Evolutionary conservation across 2,888 invertebrate species (phyloP), one percentile per base, ranked within the genome.

Genomic region (Scrobipalpa atriplicella): DNA sequence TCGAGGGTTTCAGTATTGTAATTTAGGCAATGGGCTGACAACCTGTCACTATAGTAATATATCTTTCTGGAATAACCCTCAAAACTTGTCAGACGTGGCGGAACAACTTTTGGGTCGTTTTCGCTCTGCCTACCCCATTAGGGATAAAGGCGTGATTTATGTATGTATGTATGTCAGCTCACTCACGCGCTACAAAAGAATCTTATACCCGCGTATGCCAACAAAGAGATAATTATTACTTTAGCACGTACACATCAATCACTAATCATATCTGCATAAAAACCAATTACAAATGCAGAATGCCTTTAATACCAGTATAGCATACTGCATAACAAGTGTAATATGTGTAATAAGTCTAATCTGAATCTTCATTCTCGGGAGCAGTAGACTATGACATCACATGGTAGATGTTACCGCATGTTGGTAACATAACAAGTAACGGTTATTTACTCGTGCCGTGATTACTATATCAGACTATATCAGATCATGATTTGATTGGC

Each of bases 211-310:
- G n/a, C n/a, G n/a, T n/a, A n/a, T n/a, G 43, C 43, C 11, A 43
- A 2, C 43, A 13, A 43, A n/a, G 13, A 16, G n/a, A 47, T 47
- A n/a, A 47, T 47, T 47, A 47, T 47, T n/a, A 16, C 47, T 47
- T 47, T 47, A 47, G n/a, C 47, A 16, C 47, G 16, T 16, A 47
- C 5, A 47, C n/a, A 47, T 47, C 47, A n/a, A 47, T 47, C 47
- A 47, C 47, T n/a, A 47, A 47, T 47, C 47, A 16, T 47, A n/a
- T 47, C 47, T 47, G 47, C 47, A 47, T 47, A 47, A 47, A 47
- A 16, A 47, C n/a, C n/a, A 10, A 52, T 52, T 52, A 19, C 10
- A 52, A 52, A 52, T 52, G 52, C 52, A 21, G 19, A 52, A 43
- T 43, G 16, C 43, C 36, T 62, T 16, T 29, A 62, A 16, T 47